Base-by-base conservation (phyloP, 2,113 vertebrate species). In the Vanacampus margaritifer region DNA sequence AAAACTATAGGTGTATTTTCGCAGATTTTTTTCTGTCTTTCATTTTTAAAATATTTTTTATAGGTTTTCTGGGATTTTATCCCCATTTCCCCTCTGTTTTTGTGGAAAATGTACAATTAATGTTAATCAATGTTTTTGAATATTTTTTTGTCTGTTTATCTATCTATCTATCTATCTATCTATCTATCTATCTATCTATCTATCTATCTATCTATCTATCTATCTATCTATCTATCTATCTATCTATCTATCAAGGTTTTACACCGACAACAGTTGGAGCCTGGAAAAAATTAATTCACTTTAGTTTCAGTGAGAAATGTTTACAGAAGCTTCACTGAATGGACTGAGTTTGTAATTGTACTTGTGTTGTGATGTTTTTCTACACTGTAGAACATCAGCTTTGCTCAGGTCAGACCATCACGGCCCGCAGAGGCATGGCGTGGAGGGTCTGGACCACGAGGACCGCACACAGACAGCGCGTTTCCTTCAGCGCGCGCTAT, bases 381-480 rank as follows among this genome's bases (percentile, higher is more conserved):
- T 21, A 35, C 11, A 21, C 8, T 36, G 36, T 4, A 19, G 19
- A 59, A n/a, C 21, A 6, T 59, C 8, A 11, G 35, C 28, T 1
- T 4, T 57, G 32, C 35, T 59, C 13, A 60, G 73, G 78, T 37
- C 65, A 64, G 79, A 76, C 73, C 84, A 81, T 85, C 82, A 79
- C 74, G 80, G 79, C 88, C 81, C 78, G 74, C 81, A 85, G 79
- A 85, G 71, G 69, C 71, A 75, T 79, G 80, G 75, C 62, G 72
- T 82, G 24, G 78, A 85, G 72, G 69, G 78, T 63, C 37, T 23
- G 84, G 88, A 85, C 89, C 77, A 83, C 76, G 76, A 81, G 81
- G 89, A 92, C 91, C 89, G 87, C 91, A 91, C 91, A 92, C 89
- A 90, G 82, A 81, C 83, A 82, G 76, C 69, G 62, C 65, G 83